Conservation (phyloP, 2,797 vertebrate genomes). For the Bufotes viridis region DNA sequence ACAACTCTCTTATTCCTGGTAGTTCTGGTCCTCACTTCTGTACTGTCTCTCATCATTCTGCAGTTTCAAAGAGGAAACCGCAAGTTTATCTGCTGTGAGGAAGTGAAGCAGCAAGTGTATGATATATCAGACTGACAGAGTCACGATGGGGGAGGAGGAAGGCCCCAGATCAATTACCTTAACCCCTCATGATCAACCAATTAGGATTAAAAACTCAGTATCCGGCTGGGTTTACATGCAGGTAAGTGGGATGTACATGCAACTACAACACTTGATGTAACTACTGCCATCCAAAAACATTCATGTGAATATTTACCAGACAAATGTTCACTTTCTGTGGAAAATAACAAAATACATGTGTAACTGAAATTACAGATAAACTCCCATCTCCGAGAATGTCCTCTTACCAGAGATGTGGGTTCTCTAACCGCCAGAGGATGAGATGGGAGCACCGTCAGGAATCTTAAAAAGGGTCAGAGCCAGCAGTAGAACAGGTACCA, state of each 20-base stretch:
- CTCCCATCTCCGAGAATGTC: too few species aligned
- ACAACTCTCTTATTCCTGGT: not conserved
- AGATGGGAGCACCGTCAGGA: too few species aligned
- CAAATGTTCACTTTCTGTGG: not conserved
- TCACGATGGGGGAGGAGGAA: not conserved
- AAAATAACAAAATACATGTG: not conserved
- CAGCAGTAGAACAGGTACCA: too few species aligned
- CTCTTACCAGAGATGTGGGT: too few species aligned
- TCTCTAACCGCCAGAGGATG: too few species aligned
- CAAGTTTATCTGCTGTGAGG: constrained; percentile 55
- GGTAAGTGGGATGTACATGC: not conserved
- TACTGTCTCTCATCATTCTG: constrained; percentile 30
- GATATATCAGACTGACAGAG: not conserved
- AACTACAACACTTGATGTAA: not conserved
- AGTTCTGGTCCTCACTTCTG: not conserved
- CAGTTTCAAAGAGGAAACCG: constrained; percentile 60
- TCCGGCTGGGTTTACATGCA: not conserved
- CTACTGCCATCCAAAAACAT: too few species aligned
- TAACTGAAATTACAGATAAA: not conserved
- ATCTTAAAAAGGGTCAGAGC: too few species aligned
- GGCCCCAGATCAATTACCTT: not conserved
- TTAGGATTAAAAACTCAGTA: not conserved
- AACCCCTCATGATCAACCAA: not conserved
- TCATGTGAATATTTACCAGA: not conserved
- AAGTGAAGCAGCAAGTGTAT: constrained; percentile 40